Evolutionary conservation across 2,797 vertebrate genomes (phyloP), one percentile per base, ranked within the genome.

Genomic region (Gymnodraco acuticeps): DNA sequence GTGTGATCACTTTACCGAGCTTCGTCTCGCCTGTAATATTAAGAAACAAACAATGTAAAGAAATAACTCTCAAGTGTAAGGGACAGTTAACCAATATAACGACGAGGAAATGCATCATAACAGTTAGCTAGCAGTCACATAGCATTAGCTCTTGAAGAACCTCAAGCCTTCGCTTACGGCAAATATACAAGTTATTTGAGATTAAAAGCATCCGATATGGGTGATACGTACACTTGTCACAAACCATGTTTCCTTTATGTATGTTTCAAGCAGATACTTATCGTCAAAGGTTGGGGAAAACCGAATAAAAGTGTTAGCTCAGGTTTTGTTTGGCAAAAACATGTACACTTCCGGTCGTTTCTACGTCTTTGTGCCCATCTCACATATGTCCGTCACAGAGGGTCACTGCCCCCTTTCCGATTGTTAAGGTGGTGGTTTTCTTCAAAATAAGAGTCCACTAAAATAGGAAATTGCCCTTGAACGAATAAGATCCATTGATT

Each of bases 1-100:
- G 98, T 47, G 97, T 99, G 73, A 99, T 99, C 10, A 99, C 97
- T 1, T 94, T 97, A 1, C 98, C 98, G 11, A 99, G 96, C 79
- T 99, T 99, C 94, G 97, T 99, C 89, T 99, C 98, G 11, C 98
- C 98, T 99, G 66, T 20, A 70, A 85, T 10, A n/a, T 56, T 0
- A 45, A 10, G 1, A 1, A 41, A 53, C 9, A 48, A 1, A 41
- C 19, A 42, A 4, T 41, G 11, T 23, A 1, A 5, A n/a, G 0
- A 47, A 58, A 42, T n/a, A 31, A 31, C 10, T 38, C 33, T 38
- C 6, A 38, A 38, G 6, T 38, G 1, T 38, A 15, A 38, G 6
- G 33, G 33, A 38, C 8, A 55, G 16, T 0, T 13, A 47, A 47
- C 7, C 31, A 76, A 74, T 3, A 41, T 10, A 70, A 58, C 9